phyloP scores from a whole-genome alignment of 2,888 invertebrate species.

The Dermolepida albohirtum region DNA sequence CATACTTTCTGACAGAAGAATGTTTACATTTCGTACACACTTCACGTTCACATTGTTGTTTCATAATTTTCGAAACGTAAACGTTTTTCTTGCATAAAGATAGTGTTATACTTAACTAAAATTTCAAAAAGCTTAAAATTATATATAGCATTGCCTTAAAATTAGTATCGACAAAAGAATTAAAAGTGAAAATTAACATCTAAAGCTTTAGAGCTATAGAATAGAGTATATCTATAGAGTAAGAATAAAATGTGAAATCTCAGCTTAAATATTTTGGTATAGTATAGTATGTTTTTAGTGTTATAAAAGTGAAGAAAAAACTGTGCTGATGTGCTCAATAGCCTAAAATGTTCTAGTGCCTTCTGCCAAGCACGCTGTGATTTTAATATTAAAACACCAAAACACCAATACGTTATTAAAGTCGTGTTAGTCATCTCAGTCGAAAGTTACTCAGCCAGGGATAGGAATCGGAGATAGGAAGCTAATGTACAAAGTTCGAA shows the following conservation, averaged over 20 bases:
- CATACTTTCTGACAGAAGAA: constrained; percentile 13
- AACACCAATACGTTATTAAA: constrained; percentile 31
- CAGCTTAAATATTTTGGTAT: constrained; percentile 32
- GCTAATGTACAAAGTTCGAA: constrained; percentile 64
- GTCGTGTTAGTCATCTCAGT: constrained; percentile 34
- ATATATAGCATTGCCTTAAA: constrained; percentile 2
- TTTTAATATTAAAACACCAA: constrained; percentile 37
- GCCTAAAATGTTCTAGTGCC: constrained; percentile 35
- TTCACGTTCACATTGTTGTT: not conserved
- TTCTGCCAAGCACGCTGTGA: constrained; percentile 36
- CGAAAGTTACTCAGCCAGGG: constrained; percentile 21
- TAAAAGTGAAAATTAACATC: constrained; percentile 14
- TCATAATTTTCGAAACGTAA: too few species aligned
- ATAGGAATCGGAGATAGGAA: constrained; percentile 60
- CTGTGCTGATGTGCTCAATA: constrained; percentile 24
- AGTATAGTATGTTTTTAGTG: constrained; percentile 24
- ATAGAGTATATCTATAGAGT: not conserved
- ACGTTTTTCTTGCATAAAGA: too few species aligned
- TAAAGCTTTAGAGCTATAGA: constrained; percentile 27
- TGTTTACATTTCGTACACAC: constrained; percentile 22
- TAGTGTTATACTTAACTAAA: too few species aligned
- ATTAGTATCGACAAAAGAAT: constrained; percentile 10
- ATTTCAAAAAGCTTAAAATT: constrained; percentile 1
- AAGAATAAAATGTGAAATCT: constrained; percentile 17
- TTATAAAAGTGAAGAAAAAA: constrained; percentile 20